phyloP scores from a whole-genome alignment of 2,113 vertebrate species.

The Prietella phreatophila region DNA sequence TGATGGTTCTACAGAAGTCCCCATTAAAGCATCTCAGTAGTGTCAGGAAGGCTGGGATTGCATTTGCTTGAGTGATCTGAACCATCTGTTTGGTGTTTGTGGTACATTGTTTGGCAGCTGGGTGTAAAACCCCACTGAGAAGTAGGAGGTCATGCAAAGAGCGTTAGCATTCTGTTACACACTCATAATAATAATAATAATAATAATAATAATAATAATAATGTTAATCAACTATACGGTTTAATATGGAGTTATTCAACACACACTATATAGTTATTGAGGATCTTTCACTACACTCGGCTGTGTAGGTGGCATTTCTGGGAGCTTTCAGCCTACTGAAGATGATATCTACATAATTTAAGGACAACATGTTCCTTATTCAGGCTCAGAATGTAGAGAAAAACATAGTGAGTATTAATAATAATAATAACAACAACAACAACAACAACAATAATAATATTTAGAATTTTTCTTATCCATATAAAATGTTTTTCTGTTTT shows the following conservation, averaged over 20 bases:
- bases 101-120: background rate
- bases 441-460: background rate
- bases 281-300: background rate
- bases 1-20: background rate
- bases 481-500: background rate
- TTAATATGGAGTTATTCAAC: background rate
- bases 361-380: background rate
- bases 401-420: background rate
- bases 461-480: background rate
- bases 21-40: background rate
- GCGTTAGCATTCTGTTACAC: background rate
- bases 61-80: background rate
- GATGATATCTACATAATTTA: background rate
- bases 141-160: slow-evolving; percentile 15
- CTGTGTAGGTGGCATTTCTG: background rate
- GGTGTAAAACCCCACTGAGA: slow-evolving; percentile 1
- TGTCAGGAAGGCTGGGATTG: background rate
- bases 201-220: background rate
- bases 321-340: background rate
- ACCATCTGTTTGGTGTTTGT: slow-evolving; percentile 16
- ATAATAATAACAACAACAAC: background rate
- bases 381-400: background rate
- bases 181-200: background rate
- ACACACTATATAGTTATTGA: background rate
- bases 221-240: background rate